Evolutionary conservation across 1,140 invertebrate genomes (phyloP).

Genomic region (Neomicropteryx cornuta): DNA sequence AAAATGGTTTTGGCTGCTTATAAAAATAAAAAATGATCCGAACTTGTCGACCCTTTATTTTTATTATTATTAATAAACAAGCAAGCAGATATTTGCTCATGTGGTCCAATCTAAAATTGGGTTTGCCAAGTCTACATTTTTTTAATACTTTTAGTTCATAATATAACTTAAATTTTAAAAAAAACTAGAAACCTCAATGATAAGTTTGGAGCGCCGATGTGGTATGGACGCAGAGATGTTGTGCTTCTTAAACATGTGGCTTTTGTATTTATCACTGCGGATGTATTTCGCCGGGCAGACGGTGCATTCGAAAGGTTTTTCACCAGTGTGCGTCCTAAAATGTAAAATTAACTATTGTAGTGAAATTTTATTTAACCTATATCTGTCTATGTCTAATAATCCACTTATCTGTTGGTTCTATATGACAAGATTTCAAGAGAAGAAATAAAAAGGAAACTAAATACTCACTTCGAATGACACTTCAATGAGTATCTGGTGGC

Average conservation of each 20-base stretch:
- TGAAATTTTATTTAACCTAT: neutral
- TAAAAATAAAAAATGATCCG: too few species aligned
- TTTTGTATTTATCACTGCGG: slow-evolving; percentile 13
- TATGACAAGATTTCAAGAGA: too few species aligned
- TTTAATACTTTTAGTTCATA: too few species aligned
- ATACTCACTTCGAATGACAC: slow-evolving; percentile 10
- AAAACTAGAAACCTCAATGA: too few species aligned
- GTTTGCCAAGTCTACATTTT: too few species aligned
- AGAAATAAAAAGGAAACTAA: neutral
- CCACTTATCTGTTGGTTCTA: neutral
- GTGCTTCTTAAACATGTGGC: slow-evolving; percentile 15
- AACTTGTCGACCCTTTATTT: too few species aligned
- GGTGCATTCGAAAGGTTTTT: slow-evolving; percentile 12
- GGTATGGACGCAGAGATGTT: slow-evolving; percentile 8
- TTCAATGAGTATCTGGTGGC: slow-evolving; percentile 11
- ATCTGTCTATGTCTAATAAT: neutral
- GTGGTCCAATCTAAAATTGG: too few species aligned
- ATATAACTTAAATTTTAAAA: too few species aligned
- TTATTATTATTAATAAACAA: too few species aligned
- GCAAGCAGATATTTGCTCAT: too few species aligned
- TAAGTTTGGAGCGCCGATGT: slow-evolving; percentile 9
- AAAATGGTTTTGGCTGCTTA: too few species aligned
- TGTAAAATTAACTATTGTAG: neutral
- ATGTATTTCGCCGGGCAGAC: slow-evolving; percentile 13
- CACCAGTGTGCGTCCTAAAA: slow-evolving; percentile 14